Percentiles rank a stretch among this genome's conserved stretches.
Evolutionary conservation across 1,140 invertebrate genomes (phyloP).

Genomic region (Saccostrea echinata): DNA sequence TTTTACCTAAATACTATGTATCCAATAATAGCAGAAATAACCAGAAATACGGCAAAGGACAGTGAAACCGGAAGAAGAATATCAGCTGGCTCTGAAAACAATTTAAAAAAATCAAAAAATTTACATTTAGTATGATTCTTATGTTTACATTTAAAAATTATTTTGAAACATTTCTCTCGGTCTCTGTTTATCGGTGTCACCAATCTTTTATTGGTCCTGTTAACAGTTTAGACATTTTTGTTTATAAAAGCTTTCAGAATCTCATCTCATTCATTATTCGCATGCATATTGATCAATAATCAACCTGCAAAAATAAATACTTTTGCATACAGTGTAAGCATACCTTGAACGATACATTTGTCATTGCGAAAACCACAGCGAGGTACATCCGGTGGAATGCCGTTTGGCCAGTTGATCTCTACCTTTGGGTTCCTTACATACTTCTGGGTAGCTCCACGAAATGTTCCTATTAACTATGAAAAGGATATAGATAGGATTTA

Average conservation of each 20-base stretch:
- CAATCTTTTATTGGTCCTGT: too few species aligned
- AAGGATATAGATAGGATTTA: neutral
- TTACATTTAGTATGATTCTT: too few species aligned
- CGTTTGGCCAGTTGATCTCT: slow-evolving; percentile 49
- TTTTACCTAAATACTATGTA: slow-evolving; percentile 11
- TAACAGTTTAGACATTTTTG: too few species aligned
- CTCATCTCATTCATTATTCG: too few species aligned
- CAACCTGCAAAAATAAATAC: too few species aligned
- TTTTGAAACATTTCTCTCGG: too few species aligned
- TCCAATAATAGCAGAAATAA: slow-evolving; percentile 24
- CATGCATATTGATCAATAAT: too few species aligned
- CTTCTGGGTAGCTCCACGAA: slow-evolving; percentile 39
- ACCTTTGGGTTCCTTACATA: slow-evolving; percentile 43
- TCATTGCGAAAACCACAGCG: slow-evolving; percentile 51
- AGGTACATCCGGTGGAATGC: slow-evolving; percentile 46
- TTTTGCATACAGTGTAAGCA: too few species aligned
- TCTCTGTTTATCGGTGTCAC: too few species aligned
- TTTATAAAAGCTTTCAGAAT: too few species aligned
- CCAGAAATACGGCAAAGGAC: neutral
- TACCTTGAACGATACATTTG: slow-evolving; percentile 30
- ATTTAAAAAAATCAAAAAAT: too few species aligned
- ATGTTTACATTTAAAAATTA: too few species aligned
- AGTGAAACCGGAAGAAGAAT: neutral
- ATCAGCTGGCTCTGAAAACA: slow-evolving; percentile 3
- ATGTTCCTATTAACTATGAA: slow-evolving; percentile 49